Conservation (phyloP, 2,113 vertebrate genomes). For the Haemorhous mexicanus region DNA sequence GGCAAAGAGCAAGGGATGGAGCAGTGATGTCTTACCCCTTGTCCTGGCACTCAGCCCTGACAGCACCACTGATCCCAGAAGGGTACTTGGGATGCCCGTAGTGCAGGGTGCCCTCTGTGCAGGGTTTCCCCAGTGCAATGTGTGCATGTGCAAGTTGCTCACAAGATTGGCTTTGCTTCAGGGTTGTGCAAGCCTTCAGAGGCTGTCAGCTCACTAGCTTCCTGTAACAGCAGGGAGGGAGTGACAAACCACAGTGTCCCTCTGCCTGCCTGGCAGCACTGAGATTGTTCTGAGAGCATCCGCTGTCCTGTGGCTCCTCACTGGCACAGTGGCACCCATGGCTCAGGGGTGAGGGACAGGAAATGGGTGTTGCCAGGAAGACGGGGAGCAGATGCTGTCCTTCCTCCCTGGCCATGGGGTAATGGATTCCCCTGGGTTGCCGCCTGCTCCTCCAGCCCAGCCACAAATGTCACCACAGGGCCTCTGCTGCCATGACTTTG, state of each 20-base stretch:
- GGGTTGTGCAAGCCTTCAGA: neutral
- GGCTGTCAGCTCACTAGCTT: neutral
- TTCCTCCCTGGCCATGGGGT: neutral
- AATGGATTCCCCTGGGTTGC: accelerated
- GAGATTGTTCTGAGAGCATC: neutral
- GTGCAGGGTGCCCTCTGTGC: neutral
- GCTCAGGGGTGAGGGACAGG: too few relatives aligned
- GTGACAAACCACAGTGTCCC: neutral
- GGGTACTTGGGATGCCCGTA: accelerated
- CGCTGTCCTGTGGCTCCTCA: accelerated
- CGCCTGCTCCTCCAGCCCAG: neutral
- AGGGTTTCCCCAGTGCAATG: neutral
- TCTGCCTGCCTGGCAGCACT: neutral
- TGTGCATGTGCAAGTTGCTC: neutral
- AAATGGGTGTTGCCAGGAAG: neutral
- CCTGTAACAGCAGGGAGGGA: neutral
- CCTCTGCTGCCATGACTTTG: neutral
- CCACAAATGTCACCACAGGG: neutral
- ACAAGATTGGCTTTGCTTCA: accelerated
- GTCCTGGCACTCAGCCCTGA: accelerated
- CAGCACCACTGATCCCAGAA: neutral
- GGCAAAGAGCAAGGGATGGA: neutral
- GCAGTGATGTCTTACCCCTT: accelerated
- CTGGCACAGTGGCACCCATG: accelerated
- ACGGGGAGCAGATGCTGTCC: neutral